Base-by-base conservation (phyloP, 2,113 vertebrate genomes). In the Willisornis vidua region DNA sequence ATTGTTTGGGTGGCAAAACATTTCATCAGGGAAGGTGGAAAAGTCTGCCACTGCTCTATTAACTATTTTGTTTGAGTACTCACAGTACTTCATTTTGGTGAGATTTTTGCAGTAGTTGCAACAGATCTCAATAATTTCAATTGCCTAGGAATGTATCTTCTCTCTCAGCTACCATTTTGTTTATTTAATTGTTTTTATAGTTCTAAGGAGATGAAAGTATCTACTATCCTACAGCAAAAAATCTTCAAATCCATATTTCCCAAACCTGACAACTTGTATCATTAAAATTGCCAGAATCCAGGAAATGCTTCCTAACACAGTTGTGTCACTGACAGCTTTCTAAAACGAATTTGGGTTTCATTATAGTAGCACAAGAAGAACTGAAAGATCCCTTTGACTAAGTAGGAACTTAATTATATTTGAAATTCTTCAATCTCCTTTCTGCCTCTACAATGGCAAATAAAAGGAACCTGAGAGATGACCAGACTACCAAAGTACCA, bases 331-430 rank as follows among this genome's bases (percentile, higher is more conserved):
- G 92, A 77, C 88, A 94, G 85, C 79, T 90, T 87, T 74, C 81
- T 96, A 83, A 87, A 87, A 66, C 96, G 85, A 96, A 86, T 96
- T 90, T 94, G 58, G 41, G 39, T 90, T 97, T 95, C 93, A 95
- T 97, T 95, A 88, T 67, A 79, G 77, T 83, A 94, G 83, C 48
- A 75, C 23, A 85, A 90, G 77, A 85, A 92, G 84, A 79, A 77
- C 90, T 91, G 79, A 93, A 96, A 94, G 73, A 88, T 92, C 76
- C 37, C 20, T 97, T 94, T 94, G 85, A 76, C 95, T 93, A 91
- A 93, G 48, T 37, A 90, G 55, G 51, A 86, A 14, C 84, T 95
- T 94, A 96, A 92, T 97, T 93, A 71, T 76, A 87, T 80, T 87
- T 94, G 76, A 94, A 94, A 81, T 87, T n/a, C 72, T 96, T 55